Evolutionary conservation across 2,113 vertebrate species (phyloP), one percentile per base, ranked within the genome.

Genomic region (Mionectes macconnelli): DNA sequence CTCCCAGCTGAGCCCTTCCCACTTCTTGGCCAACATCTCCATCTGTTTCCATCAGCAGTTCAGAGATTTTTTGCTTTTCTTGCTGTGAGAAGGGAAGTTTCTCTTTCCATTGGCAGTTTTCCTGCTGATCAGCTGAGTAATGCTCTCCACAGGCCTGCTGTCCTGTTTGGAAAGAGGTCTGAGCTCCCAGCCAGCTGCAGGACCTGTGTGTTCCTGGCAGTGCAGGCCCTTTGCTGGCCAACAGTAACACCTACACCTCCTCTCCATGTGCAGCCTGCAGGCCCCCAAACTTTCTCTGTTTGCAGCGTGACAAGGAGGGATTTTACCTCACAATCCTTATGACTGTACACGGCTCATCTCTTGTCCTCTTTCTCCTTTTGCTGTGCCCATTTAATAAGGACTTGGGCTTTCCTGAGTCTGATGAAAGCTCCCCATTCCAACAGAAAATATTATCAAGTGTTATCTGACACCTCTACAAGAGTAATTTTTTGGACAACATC

Each of bases 71-170:
- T 94, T 87, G 39, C 66, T 91, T 77, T 84, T 68, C 94, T 95
- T 87, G 67, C 94, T 89, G 83, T 70, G 89, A 89, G 81, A 85
- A 93, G 78, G 89, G 95, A 96, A 94, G 78, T 96, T 96, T 97
- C 89, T 94, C 87, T 94, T 93, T 94, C 95, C 94, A 89, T 3
- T 92, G 95, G 93, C 96, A 85, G 45, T 47, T 66, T 87, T 91
- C 91, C 94, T 79, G 52, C 84, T 89, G 87, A 90, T 96, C 89
- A 95, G 90, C 93, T 96, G 95, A 97, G 87, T 94, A 96, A 96
- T 94, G 84, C 95, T 96, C 96, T 96, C 94, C 94, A 89, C 69
- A 84, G 83, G 90, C 90, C 47, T 93, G 64, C 78, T 94, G 96
- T 93, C 92, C 81, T 91, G 64, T 64, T 95, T 87, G 96, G 95